phyloP scores from a whole-genome alignment of 2,888 invertebrate genomes.

The Gerosis bhagava region DNA sequence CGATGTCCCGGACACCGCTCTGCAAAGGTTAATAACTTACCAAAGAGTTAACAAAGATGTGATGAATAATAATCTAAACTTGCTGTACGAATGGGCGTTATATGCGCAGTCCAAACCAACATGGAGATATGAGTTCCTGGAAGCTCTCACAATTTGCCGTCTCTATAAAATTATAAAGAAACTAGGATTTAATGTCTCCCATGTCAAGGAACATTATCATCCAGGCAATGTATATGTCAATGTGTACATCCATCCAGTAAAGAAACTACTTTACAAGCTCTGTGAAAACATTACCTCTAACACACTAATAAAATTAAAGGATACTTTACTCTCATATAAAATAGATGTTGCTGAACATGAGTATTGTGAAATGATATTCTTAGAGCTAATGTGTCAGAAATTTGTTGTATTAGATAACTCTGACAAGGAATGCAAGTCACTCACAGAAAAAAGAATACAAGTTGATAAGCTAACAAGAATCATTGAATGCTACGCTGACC shows the following conservation, averaged over 20 bases:
- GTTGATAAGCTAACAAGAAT: constrained; percentile 53
- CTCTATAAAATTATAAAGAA: constrained; percentile 58
- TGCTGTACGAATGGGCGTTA: constrained; percentile 65
- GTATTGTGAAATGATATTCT: constrained; percentile 59
- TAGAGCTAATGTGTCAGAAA: constrained; percentile 63
- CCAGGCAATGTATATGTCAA: constrained; percentile 46
- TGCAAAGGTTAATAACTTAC: constrained; percentile 59
- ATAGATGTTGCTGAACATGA: constrained; percentile 56
- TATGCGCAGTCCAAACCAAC: constrained; percentile 50
- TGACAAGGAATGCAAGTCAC: constrained; percentile 25
- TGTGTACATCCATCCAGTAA: constrained; percentile 58
- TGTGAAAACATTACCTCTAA: constrained; percentile 60
- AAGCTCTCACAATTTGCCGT: constrained; percentile 65
- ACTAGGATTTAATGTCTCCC: constrained; percentile 55
- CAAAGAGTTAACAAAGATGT: constrained; percentile 56
- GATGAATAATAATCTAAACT: constrained; percentile 48
- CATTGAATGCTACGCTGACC: constrained; percentile 50
- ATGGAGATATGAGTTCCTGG: constrained; percentile 70
- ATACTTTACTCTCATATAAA: constrained; percentile 52
- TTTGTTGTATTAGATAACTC: constrained; percentile 49
- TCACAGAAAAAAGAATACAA: constrained; percentile 39
- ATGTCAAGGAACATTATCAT: constrained; percentile 51
- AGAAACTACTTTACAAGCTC: constrained; percentile 60
- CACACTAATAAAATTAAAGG: constrained; percentile 55
- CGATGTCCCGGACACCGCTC: constrained; percentile 68